Base-by-base conservation (phyloP, 53 echinoderm and acorn worm species). In the Paracentrotus lividus region DNA sequence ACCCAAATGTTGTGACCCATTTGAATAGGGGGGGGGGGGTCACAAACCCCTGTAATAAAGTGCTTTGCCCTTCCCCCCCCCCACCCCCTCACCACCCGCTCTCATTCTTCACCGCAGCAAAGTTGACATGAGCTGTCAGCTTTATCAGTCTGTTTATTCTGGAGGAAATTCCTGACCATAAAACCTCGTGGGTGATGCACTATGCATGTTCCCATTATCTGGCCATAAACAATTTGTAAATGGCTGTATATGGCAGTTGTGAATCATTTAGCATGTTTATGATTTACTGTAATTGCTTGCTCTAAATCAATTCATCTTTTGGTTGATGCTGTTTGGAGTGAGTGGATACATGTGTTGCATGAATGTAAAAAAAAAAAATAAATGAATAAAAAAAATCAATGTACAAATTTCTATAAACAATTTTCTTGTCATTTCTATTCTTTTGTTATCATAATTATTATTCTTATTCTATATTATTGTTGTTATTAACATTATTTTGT, bases 211-310 rank as follows among this genome's bases (percentile, higher is more conserved):
- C 56, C 55, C 86, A 64, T 89, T 89, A 89, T 89, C 56, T 89
- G 61, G 43, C 44, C 89, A 89, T 89, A 89, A 89, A 89, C 89
- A 59, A 89, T 89, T 89, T 89, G 56, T 86, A 86, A 56, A 53
- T 86, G 86, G 56, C 56, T 36, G 24, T 55, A 55, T 86, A 24
- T 45, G 34, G 32, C 1, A 8, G 56, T 38, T 56, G 86, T 86
- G 53, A 86, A 86, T 86, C 86, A 86, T 56, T 53, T 86, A 86
- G 32, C 14, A 56, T 45, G 52, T 85, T 85, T 85, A 20, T 40
- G 85, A 85, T 85, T 85, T 85, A 85, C 26, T 85, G 85, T 85
- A 85, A 51, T 85, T 29, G 42, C 85, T 24, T 42, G 16, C 3
- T 26, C 42, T 76, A 76, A 40, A 76, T 21, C 76, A 40, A 76